Conservation (phyloP, 2,888 invertebrate genomes). For the Drosophila prolongata region DNA sequence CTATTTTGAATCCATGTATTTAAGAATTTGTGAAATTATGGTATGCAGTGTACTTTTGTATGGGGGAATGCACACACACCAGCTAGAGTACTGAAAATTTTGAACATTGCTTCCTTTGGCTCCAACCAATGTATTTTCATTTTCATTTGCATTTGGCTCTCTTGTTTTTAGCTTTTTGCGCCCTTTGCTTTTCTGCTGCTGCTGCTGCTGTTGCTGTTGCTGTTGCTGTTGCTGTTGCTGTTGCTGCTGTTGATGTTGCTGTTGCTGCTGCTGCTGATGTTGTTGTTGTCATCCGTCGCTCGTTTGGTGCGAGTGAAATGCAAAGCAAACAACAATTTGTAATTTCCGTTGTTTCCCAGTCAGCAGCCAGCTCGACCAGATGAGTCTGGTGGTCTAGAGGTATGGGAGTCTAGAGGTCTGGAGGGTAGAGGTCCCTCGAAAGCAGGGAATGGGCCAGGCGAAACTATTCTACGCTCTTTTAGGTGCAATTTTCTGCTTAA, state of each 20-base stretch:
- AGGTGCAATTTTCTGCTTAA: slow-evolving; percentile 76
- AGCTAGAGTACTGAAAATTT: neutral
- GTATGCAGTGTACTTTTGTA: neutral
- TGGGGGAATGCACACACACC: neutral
- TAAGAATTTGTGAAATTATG: slow-evolving; percentile 2
- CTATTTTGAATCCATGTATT: neutral
- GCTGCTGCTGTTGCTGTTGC: neutral
- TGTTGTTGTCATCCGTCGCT: slow-evolving; percentile 35
- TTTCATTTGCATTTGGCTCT: slow-evolving; percentile 28
- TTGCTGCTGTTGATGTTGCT: neutral
- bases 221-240: neutral
- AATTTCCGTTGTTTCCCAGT: slow-evolving; percentile 70
- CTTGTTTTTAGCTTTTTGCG: slow-evolving; percentile 42
- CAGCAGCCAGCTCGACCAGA: slow-evolving; percentile 24
- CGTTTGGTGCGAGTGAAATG: slow-evolving; percentile 65
- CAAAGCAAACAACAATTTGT: slow-evolving; percentile 78
- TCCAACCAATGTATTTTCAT: slow-evolving; percentile 52
- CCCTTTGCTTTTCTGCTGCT: slow-evolving; percentile 29
- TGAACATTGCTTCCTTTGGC: slow-evolving; percentile 14
- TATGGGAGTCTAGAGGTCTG: neutral
- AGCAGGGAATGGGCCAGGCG: slow-evolving; percentile 4
- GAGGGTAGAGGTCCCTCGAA: slow-evolving; percentile 8
- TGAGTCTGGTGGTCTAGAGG: slow-evolving; percentile 2
- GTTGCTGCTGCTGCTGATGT: neutral
- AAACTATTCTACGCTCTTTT: slow-evolving; percentile 76